These are phyloP conservation scores for Pyrocoelia pectoralis DNA, from an alignment of 2,888 invertebrate genomes.

Conservation along the genomic window DNA sequence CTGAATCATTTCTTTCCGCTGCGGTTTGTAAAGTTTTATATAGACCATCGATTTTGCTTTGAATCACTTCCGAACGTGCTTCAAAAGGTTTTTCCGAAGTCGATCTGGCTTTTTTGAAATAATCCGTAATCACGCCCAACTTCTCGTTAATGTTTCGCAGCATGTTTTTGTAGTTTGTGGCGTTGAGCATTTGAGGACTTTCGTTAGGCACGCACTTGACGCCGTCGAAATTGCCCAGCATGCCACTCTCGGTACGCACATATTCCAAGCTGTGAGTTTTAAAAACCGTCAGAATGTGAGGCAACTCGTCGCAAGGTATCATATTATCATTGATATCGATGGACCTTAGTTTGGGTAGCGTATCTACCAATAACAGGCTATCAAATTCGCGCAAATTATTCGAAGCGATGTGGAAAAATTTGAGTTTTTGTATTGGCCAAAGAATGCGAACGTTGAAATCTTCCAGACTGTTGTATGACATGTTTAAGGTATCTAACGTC, in stretches of 20 bases:
- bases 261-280: background rate
- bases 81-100: background rate
- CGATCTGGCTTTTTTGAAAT: background rate
- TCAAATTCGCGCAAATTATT: constrained; percentile 19
- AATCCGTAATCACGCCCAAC: background rate
- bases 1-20: background rate
- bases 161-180: background rate
- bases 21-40: background rate
- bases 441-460: background rate
- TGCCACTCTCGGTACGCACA: background rate
- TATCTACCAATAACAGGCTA: background rate
- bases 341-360: background rate
- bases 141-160: constrained; percentile 6
- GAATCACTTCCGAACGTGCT: background rate
- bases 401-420: constrained; percentile 2
- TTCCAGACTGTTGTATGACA: constrained; percentile 12
- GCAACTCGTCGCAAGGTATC: constrained; percentile 14
- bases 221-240: constrained; percentile 12
- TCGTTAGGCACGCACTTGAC: constrained; percentile 13
- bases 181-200: background rate
- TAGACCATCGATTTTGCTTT: background rate
- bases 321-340: constrained; percentile 22
- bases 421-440: background rate
- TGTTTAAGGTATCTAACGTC: background rate
- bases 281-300: constrained; percentile 3